phyloP scores from a whole-genome alignment of 2,888 invertebrate genomes.

The Gortyna flavago region DNA sequence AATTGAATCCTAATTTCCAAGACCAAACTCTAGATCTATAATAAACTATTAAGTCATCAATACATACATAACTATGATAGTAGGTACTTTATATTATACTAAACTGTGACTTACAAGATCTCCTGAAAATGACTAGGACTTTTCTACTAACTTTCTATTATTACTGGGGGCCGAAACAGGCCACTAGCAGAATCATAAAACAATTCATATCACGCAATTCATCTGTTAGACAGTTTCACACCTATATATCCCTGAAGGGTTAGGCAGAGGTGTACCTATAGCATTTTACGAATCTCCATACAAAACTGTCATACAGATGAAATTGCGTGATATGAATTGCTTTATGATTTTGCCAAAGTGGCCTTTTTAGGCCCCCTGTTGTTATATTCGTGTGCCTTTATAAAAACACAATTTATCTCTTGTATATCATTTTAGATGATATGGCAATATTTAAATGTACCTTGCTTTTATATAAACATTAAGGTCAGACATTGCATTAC shows the following conservation, averaged over 20 bases:
- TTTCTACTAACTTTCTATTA: neutral
- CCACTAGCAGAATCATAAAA: too few relatives aligned
- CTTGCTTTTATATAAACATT: neutral
- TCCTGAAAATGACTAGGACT: too few relatives aligned
- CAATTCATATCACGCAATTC: too few relatives aligned
- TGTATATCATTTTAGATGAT: neutral
- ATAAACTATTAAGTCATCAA: neutral
- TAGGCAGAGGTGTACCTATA: too few relatives aligned
- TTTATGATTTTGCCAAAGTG: too few relatives aligned
- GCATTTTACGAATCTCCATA: too few relatives aligned
- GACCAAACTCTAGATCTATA: neutral
- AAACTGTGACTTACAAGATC: neutral
- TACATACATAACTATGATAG: conserved; percentile 3
- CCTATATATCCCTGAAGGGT: too few relatives aligned
- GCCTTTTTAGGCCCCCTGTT: too few relatives aligned
- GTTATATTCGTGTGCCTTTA: neutral
- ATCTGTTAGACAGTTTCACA: too few relatives aligned
- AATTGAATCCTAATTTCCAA: neutral
- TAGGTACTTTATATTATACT: neutral
- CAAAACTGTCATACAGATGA: too few relatives aligned
- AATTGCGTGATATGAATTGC: too few relatives aligned
- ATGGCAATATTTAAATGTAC: neutral
- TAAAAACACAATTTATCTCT: neutral
- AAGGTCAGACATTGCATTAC: neutral
- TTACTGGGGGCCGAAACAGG: too few relatives aligned